These are phyloP conservation scores for Scaptomyza hsui DNA, from an alignment of 1,140 invertebrate genomes.

Conservation along the genomic window DNA sequence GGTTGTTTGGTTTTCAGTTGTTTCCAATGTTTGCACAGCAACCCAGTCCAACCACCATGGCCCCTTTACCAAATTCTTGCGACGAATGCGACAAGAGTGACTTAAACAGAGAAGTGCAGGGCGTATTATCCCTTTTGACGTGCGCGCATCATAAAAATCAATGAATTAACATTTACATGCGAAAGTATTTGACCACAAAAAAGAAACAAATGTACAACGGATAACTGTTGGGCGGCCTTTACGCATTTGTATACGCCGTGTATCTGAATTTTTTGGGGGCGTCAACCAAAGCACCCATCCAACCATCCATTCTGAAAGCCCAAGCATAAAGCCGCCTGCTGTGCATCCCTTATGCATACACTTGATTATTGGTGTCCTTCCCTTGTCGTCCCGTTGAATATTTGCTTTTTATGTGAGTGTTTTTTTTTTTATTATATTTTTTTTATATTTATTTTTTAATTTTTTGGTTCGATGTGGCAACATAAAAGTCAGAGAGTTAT, in stretches of 20 bases:
- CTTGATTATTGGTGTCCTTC: slow-evolving; percentile 76
- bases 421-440: slow-evolving; percentile 40
- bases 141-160: slow-evolving; percentile 77
- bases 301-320: neutral
- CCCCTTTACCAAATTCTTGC: slow-evolving; percentile 23
- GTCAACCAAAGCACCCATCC: neutral
- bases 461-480: slow-evolving; percentile 29
- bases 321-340: neutral
- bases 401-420: slow-evolving; percentile 74
- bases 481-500: slow-evolving; percentile 54
- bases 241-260: slow-evolving; percentile 46
- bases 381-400: slow-evolving; percentile 37
- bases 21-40: slow-evolving; percentile 65
- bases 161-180: slow-evolving; percentile 82
- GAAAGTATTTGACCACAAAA: slow-evolving; percentile 81
- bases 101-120: neutral
- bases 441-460: slow-evolving; percentile 23
- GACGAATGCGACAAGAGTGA: slow-evolving; percentile 29
- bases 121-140: slow-evolving; percentile 56
- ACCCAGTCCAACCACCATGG: slow-evolving; percentile 12
- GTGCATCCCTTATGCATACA: slow-evolving; percentile 65
- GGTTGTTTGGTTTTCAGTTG: slow-evolving; percentile 46
- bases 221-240: slow-evolving; percentile 26
- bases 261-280: slow-evolving; percentile 8
- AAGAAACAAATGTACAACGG: slow-evolving; percentile 80